Base-by-base conservation (phyloP, 2,888 invertebrate genomes). In the Rhamphomyia laevipes region DNA sequence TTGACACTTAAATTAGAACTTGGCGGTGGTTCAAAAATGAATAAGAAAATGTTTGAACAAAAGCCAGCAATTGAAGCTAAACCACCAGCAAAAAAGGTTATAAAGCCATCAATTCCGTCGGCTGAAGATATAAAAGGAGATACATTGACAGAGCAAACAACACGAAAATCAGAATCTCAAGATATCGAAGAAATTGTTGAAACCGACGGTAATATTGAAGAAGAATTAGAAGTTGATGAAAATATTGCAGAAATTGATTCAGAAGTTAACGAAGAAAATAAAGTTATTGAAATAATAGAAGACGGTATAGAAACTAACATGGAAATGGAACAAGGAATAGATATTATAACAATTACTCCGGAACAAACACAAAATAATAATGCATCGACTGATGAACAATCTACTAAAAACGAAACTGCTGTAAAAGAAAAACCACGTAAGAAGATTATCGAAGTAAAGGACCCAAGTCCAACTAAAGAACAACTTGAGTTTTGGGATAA, bases 1-100 rank as follows among this genome's bases (percentile, higher is more conserved):
- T n/a, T 42, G 15, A n/a, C 35, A n/a, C 35, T 35, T 7, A 42
- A 42, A 42, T 27, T 42, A 23, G 42, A 42, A 23, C 27, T 42
- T 21, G 42, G 42, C 21, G 42, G 42, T n/a, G 42, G 42, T 27
- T 15, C 42, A 42, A 42, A 27, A 42, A 13, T 42, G 4, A 42
- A 42, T 42, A 42, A 27, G n/a, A 42, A 42, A 42, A 23, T 42
- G 23, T 42, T 42, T 42, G 42, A 42, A 23, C 42, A 42, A 42
- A 42, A 42, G n/a, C 27, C 42, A 15, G 42, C 13, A 42, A n/a
- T 10, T 21, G 42, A 42, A 10, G 23, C 42, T 9, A 42, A 42
- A 27, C 42, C 42, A 23, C 23, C 21, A 42, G n/a, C 27, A 4
- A n/a, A n/a, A 35, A 35, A 35, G 13, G n/a, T 13, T 5, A 35